Base-by-base conservation (phyloP, 35 echinoderm and acorn worm species). In the Ophioderma brevispina region DNA sequence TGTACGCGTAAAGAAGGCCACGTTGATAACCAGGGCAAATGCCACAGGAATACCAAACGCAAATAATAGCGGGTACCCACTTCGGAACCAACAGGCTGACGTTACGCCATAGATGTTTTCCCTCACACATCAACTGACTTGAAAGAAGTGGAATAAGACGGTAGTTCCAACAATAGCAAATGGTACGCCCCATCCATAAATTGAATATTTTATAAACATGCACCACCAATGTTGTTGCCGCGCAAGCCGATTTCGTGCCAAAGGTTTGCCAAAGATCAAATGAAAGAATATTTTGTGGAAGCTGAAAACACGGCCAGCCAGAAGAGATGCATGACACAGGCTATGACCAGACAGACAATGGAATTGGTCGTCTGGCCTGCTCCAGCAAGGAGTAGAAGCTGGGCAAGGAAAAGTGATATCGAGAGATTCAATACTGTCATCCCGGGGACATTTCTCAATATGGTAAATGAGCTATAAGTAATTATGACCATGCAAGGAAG, bases 241-340 rank as follows among this genome's bases (percentile, higher is more conserved):
- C 59, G 59, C 28, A 70, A 3, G 17, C 17, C n/a, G 59, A 18
- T 70, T 70, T 70, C n/a, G 10, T 70, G 25, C 37, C 64, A 25
- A 87, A 87, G 15, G 75, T 76, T 11, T 76, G 23, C 17, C 33
- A 25, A 41, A 87, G 56, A 78, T 87, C 86, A n/a, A 87, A 87
- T 30, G 86, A 64, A 31, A 87, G 40, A 42, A 87, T 76, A 76
- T 87, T 87, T 31, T 36, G 77, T 75, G n/a, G n/a, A n/a, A n/a
- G 70, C 77, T n/a, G 39, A 77, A 31, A 87, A 87, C 15, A 78
- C 75, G 34, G 75, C 35, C 37, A 87, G 38, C 86, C 86, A 87
- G 35, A 42, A 78, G 46, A 78, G 78, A 49, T 87, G 86, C 38
- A 77, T 28, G 6, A 78, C 75, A 36, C 38, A 38, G 1, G 86